phyloP scores from a whole-genome alignment of 2,797 vertebrate genomes.

The Takifugu rubripes region DNA sequence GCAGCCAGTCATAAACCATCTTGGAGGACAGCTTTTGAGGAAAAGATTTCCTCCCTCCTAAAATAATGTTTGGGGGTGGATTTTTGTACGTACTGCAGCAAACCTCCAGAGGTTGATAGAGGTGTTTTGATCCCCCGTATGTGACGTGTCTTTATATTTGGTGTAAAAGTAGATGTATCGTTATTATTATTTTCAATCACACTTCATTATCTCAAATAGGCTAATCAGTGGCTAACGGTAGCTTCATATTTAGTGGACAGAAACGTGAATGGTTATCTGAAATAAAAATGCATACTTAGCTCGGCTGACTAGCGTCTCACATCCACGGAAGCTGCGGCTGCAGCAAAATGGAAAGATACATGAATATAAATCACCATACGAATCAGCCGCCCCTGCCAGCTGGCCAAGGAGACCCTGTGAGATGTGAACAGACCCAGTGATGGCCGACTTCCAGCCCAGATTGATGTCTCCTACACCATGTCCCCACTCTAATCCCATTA shows the following conservation, averaged over 20 bases:
- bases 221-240: neutral
- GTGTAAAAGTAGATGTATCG: neutral
- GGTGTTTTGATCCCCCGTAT: neutral
- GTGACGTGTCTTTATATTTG: neutral
- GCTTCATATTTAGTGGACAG: neutral
- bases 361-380: constrained; percentile 53
- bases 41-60: too few relatives aligned
- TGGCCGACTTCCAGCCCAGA: constrained; percentile 69
- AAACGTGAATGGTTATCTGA: neutral
- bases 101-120: too few relatives aligned
- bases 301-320: constrained; percentile 16
- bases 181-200: neutral
- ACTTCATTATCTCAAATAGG: neutral
- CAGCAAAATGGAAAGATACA: constrained; percentile 52
- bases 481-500: constrained; percentile 69
- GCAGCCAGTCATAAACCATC: too few relatives aligned
- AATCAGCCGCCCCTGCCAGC: constrained; percentile 59
- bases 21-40: too few relatives aligned
- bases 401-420: constrained; percentile 63
- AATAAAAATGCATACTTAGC: constrained; percentile 2
- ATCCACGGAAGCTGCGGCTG: constrained; percentile 43
- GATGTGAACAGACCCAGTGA: constrained; percentile 55
- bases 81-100: too few relatives aligned
- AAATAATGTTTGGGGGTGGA: too few relatives aligned
- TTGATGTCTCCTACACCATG: constrained; percentile 66